Conservation (phyloP, 2,797 vertebrate species). For the Coreius guichenoti region DNA sequence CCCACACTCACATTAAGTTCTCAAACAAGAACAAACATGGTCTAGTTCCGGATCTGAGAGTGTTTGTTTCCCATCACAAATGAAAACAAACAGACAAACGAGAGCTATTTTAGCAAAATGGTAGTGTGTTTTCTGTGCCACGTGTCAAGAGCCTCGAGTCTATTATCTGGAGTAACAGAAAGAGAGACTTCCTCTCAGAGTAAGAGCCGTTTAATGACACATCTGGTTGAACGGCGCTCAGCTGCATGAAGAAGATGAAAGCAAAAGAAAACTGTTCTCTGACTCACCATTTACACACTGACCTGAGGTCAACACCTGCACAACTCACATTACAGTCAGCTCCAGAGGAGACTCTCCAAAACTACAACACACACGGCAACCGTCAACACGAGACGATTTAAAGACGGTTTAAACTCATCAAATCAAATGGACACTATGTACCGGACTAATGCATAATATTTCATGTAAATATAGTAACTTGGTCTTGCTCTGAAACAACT, state of each 20-base stretch:
- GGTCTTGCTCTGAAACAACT: too few species aligned
- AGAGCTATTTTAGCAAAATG: conserved; percentile 4
- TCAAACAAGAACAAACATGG: neutral
- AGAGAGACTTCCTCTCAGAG: conserved; percentile 26
- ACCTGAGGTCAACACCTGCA: conserved; percentile 9
- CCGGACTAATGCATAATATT: neutral
- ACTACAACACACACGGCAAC: neutral
- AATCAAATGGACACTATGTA: neutral
- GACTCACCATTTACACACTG: conserved; percentile 16
- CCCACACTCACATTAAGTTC: neutral
- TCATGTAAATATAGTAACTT: too few species aligned
- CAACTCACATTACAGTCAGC: neutral
- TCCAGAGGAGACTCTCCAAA: neutral
- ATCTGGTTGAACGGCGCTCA: conserved; percentile 17
- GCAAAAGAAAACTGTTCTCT: neutral
- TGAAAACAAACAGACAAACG: neutral
- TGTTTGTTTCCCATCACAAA: neutral
- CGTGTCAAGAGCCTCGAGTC: conserved; percentile 30
- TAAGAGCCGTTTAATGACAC: conserved; percentile 27
- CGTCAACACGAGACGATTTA: neutral
- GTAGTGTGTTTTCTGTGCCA: conserved; percentile 11
- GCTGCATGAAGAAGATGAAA: conserved; percentile 9
- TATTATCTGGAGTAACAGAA: conserved; percentile 31
- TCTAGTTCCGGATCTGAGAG: neutral
- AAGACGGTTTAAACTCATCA: too few species aligned